Base-by-base conservation (phyloP, 2,113 vertebrate genomes). In the Amazona guildingii region DNA sequence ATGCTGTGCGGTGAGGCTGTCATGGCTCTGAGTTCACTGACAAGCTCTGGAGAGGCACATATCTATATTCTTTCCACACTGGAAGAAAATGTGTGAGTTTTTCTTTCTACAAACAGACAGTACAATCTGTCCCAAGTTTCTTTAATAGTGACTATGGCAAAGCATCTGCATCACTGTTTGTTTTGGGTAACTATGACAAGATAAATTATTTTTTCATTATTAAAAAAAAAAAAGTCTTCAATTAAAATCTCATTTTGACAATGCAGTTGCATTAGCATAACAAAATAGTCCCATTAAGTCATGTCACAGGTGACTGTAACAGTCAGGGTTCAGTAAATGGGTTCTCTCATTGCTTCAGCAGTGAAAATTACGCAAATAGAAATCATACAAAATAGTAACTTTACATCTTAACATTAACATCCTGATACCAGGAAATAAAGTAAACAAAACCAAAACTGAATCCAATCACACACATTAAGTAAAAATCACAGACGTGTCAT, bases 211-310 rank as follows among this genome's bases (percentile, higher is more conserved):
- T 10, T 37, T 61, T 61, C 37, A 27, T 27, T 37, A 25, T 27
- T 27, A 62, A 37, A 61, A n/a, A 13, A 55, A 57, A 57, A 17
- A 61, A 37, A 27, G n/a, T 6, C 7, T 70, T 43, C 41, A 3
- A 85, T 77, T 91, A 84, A 86, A 92, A 89, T 68, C 70, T 78
- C 55, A 83, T 77, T 89, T 91, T 85, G 76, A 29, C 69, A 75
- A 55, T 27, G 8, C 1, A 1, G 25, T 78, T 90, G 19, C 33
- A 52, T 86, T 78, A 78, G 43, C 62, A 62, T 3, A 2, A 64
- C 28, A 86, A 62, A 82, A 52, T 35, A 76, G 18, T 41, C 35
- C 27, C 28, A 43, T 69, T 94, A 87, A 80, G 23, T 84, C 9
- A 7, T 54, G 41, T 77, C 69, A 89, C 52, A 87, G 67, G 49